phyloP scores from a whole-genome alignment of 2,888 invertebrate genomes.

The Gastrophysa polygoni region DNA sequence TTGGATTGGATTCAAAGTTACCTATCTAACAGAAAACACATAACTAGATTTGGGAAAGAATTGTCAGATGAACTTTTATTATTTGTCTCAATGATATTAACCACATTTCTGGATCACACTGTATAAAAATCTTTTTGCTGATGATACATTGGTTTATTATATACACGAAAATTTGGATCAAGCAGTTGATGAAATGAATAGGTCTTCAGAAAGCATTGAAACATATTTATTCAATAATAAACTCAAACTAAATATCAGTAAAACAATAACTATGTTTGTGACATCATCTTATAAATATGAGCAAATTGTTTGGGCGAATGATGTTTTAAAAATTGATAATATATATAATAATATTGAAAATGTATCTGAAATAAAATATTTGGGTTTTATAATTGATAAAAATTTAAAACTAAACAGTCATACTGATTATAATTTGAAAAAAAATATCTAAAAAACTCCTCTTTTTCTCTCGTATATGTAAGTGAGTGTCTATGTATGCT shows the following conservation, averaged over 20 bases:
- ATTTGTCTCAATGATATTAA: constrained; percentile 8
- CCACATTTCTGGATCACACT: constrained; percentile 4
- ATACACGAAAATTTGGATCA: constrained; percentile 9
- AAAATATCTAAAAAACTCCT: too few species aligned
- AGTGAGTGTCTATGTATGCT: too few species aligned
- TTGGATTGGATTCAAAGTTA: constrained; percentile 3
- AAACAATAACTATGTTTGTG: not conserved
- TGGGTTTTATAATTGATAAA: too few species aligned
- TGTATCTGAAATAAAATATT: too few species aligned
- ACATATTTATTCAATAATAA: constrained; percentile 8
- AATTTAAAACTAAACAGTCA: too few species aligned
- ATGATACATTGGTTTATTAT: constrained; percentile 6
- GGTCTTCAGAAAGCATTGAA: constrained; percentile 7
- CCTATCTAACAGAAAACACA: not conserved
- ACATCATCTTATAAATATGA: constrained; percentile 9
- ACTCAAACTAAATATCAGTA: constrained; percentile 5
- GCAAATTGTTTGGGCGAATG: constrained; percentile 12
- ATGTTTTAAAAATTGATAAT: constrained; percentile 10
- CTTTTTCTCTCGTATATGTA: too few species aligned
- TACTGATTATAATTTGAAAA: constrained; percentile 15
- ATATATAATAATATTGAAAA: too few species aligned
- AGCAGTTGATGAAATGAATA: constrained; percentile 12
- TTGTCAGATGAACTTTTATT: constrained; percentile 5
- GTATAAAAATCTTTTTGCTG: constrained; percentile 5
- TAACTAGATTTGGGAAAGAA: constrained; percentile 5